phyloP scores from a whole-genome alignment of 2,797 vertebrate species.

The Ptychadena robeensis region DNA sequence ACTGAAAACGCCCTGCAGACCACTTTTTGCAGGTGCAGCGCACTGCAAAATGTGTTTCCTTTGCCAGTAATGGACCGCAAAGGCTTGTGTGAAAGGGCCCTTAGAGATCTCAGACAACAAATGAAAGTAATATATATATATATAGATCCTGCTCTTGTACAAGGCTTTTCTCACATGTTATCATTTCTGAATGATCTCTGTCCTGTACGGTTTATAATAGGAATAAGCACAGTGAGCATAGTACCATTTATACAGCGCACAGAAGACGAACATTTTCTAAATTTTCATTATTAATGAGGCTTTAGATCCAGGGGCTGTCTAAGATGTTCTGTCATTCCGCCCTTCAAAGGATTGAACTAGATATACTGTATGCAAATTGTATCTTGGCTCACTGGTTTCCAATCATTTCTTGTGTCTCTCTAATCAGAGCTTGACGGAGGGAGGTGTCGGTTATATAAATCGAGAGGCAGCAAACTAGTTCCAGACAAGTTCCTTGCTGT shows the following conservation, averaged over 20 bases:
- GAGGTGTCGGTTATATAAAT: conserved; percentile 23
- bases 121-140: no score
- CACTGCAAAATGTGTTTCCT: no score
- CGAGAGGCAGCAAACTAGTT: conserved; percentile 8
- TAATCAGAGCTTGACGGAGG: conserved; percentile 29
- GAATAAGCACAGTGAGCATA: conserved; percentile 33
- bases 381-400: conserved; percentile 23
- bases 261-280: conserved; percentile 27
- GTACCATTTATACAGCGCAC: conserved; percentile 22
- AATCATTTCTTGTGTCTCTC: conserved; percentile 11
- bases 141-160: no score
- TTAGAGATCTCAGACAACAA: no score
- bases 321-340: conserved; percentile 32
- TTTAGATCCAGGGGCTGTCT: conserved; percentile 32
- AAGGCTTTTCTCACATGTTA: no score
- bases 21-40: no score
- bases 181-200: no score
- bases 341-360: conserved; percentile 32
- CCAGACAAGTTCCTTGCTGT: conserved; percentile 9
- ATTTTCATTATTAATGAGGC: conserved; percentile 53
- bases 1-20: no score
- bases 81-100: no score
- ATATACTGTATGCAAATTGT: conserved; percentile 46
- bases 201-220: conserved; percentile 4
- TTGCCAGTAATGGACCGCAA: no score